Evolutionary conservation across 1,140 invertebrate species (phyloP).

Genomic region (Octopus bimaculoides): DNA sequence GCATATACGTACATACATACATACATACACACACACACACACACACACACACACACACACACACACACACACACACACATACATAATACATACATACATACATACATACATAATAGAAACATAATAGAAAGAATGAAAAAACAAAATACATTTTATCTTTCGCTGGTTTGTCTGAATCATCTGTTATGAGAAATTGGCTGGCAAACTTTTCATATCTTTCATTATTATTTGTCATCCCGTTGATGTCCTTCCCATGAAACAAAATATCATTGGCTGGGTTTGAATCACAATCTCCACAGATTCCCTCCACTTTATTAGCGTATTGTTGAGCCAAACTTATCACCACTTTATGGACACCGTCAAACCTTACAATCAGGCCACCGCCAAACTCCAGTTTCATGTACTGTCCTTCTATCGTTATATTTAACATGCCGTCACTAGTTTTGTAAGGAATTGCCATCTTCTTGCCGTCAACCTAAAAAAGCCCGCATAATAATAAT

Average conservation of each 20-base stretch:
- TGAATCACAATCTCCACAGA: constrained; percentile 83
- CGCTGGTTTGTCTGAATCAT: constrained; percentile 18
- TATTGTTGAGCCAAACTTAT: constrained; percentile 75
- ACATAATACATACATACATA: no score
- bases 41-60: no score
- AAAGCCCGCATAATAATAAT: background rate
- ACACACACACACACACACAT: no score
- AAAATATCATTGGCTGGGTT: constrained; percentile 57
- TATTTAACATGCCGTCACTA: background rate
- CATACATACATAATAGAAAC: no score
- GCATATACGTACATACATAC: no score
- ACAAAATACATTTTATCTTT: constrained; percentile 12
- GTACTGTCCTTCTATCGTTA: background rate
- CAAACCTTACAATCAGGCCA: constrained; percentile 15
- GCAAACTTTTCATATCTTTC: constrained; percentile 12
- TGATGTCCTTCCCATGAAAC: constrained; percentile 1
- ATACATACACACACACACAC: no score
- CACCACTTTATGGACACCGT: background rate
- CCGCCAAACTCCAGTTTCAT: constrained; percentile 8
- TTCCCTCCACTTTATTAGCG: constrained; percentile 75
- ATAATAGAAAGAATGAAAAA: background rate
- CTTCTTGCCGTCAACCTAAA: background rate
- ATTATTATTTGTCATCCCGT: constrained; percentile 6
- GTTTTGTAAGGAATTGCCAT: background rate
- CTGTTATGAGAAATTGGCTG: constrained; percentile 13